These are phyloP conservation scores for Xestia sexstrigata DNA, from an alignment of 2,888 invertebrate species.

Conservation along the genomic window DNA sequence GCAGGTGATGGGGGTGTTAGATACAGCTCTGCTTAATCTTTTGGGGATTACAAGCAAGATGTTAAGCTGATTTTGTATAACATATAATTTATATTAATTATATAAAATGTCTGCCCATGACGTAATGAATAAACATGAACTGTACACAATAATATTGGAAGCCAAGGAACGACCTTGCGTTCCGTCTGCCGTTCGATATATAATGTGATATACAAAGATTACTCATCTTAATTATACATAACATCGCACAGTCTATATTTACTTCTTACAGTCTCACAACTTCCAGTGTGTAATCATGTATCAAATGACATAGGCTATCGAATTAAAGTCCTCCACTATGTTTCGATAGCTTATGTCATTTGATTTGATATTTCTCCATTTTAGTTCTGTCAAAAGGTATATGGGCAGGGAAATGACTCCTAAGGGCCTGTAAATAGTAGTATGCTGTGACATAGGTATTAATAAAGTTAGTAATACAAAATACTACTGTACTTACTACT, in stretches of 20 bases:
- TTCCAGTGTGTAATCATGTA: not conserved
- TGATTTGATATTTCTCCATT: not conserved
- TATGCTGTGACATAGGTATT: not conserved
- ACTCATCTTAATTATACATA: slow-evolving; percentile 31
- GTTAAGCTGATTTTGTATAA: not conserved
- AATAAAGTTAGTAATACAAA: not conserved
- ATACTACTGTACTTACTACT: not conserved
- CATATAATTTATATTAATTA: not conserved
- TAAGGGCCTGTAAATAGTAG: not conserved
- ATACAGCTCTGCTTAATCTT: not conserved
- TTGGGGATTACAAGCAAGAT: not conserved
- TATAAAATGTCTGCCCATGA: slow-evolving; percentile 19
- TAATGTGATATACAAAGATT: slow-evolving; percentile 30
- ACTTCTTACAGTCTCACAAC: not conserved
- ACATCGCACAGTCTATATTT: not conserved
- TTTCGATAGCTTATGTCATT: not conserved
- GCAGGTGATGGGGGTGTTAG: not conserved
- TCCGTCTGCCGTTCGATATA: slow-evolving; percentile 29
- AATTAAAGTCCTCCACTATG: not conserved
- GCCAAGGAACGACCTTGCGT: slow-evolving; percentile 48
- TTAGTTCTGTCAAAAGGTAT: not conserved
- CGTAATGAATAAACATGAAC: slow-evolving; percentile 14
- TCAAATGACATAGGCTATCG: not conserved
- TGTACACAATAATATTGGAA: slow-evolving; percentile 14
- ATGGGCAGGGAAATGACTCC: not conserved